Conservation (phyloP, 2,888 invertebrate species). For the Trissolcus japonicus region DNA sequence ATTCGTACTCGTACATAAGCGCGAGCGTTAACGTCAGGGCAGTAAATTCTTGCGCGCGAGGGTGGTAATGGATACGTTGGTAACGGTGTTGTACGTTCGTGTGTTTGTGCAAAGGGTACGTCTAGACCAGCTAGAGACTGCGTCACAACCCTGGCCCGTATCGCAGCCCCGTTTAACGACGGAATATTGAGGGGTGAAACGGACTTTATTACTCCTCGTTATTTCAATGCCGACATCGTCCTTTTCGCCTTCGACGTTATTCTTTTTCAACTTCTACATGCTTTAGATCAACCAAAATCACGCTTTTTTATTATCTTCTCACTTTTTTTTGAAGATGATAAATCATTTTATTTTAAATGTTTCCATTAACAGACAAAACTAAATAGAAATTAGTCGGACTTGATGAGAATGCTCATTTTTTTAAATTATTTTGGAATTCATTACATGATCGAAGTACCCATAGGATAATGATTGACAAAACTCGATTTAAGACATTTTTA, state of each 20-base stretch:
- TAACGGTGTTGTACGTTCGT: slow-evolving; percentile 56
- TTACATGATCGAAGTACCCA: too few relatives aligned
- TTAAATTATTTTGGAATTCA: too few relatives aligned
- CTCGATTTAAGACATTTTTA: too few relatives aligned
- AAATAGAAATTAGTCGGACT: too few relatives aligned
- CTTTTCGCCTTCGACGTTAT: slow-evolving; percentile 20
- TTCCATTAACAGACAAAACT: too few relatives aligned
- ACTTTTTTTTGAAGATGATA: too few relatives aligned
- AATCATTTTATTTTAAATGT: too few relatives aligned
- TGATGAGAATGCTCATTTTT: too few relatives aligned
- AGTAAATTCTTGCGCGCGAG: slow-evolving; percentile 72
- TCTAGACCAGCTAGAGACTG: slow-evolving; percentile 58
- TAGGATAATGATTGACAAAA: too few relatives aligned
- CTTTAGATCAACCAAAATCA: slow-evolving; percentile 2
- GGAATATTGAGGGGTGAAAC: slow-evolving; percentile 66
- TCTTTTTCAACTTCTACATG: slow-evolving; percentile 33
- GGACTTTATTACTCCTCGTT: slow-evolving; percentile 49
- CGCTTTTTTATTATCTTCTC: too few relatives aligned
- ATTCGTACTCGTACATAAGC: slow-evolving; percentile 50
- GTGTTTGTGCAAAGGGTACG: slow-evolving; percentile 41
- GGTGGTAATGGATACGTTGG: slow-evolving; percentile 68
- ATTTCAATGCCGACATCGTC: slow-evolving; percentile 60
- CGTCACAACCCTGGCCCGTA: slow-evolving; percentile 70
- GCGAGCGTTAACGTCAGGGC: slow-evolving; percentile 73
- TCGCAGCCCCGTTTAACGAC: slow-evolving; percentile 68